phyloP scores from a whole-genome alignment of 2,797 vertebrate genomes.

The Myoxocephalus aenaeus region DNA sequence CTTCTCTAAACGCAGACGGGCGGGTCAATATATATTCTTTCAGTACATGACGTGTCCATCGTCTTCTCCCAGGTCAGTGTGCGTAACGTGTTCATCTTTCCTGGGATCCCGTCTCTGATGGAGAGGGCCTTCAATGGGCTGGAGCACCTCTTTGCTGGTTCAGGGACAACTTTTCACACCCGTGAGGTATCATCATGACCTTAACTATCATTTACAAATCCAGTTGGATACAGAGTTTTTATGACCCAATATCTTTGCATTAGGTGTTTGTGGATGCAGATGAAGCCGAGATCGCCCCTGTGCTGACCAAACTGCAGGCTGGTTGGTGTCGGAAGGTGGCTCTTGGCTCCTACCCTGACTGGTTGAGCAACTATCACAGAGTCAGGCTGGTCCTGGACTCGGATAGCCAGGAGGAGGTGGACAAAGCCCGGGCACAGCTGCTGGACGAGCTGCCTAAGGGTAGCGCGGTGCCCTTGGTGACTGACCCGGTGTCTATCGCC shows the following conservation, averaged over 20 bases:
- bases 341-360: constrained; percentile 95
- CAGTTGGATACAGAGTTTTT: not conserved
- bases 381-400: constrained; percentile 94
- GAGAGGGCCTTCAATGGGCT: constrained; percentile 88
- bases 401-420: constrained; percentile 84
- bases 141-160: constrained; percentile 87
- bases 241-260: not conserved
- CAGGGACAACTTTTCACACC: constrained; percentile 87
- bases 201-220: not conserved
- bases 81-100: constrained; percentile 94
- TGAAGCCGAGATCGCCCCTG: constrained; percentile 84
- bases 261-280: constrained; percentile 88
- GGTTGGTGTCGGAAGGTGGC: constrained; percentile 83
- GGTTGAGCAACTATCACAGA: constrained; percentile 93
- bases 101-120: constrained; percentile 91
- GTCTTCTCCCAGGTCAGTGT: constrained; percentile 84
- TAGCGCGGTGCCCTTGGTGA: constrained; percentile 83
- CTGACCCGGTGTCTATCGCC: constrained; percentile 85
- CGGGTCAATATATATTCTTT: not conserved
- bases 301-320: constrained; percentile 83
- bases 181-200: constrained; percentile 70
- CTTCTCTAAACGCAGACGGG: too few species aligned
- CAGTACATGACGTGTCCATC: not conserved
- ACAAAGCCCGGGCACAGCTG: constrained; percentile 84
- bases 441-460: constrained; percentile 85